Evolutionary conservation across 2,888 invertebrate genomes (phyloP).

Genomic region (Colostygia pectinataria): DNA sequence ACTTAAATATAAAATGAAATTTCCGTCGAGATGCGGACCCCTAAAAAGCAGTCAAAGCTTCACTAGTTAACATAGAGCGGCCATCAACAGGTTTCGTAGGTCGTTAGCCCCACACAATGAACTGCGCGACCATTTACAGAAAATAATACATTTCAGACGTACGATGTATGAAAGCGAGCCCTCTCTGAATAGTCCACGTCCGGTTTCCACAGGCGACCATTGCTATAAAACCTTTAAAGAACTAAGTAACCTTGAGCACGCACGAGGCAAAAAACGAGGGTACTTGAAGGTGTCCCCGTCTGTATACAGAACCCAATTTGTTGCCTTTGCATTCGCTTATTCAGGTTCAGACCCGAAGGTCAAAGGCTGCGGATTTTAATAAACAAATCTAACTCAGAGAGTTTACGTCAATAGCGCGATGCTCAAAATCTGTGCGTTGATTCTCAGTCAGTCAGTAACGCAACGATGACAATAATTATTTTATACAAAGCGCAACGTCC

Average conservation of each 20-base stretch:
- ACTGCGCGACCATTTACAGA: conserved; percentile 14
- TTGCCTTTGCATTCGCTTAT: conserved; percentile 3
- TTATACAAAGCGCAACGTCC: too few species aligned
- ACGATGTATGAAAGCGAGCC: background rate
- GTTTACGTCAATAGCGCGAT: conserved; percentile 1
- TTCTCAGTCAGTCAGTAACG: too few species aligned
- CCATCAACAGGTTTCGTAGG: conserved; percentile 49
- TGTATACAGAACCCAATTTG: conserved; percentile 15
- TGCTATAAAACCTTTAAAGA: background rate
- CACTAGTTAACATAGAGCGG: conserved; percentile 36
- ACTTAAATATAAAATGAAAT: background rate
- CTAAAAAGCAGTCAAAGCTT: conserved; percentile 33
- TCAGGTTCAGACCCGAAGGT: conserved; percentile 2
- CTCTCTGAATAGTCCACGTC: too few species aligned
- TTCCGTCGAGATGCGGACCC: background rate
- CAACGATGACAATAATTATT: too few species aligned
- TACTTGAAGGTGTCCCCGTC: conserved; percentile 16
- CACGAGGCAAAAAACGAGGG: conserved; percentile 6
- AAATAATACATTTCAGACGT: conserved; percentile 5
- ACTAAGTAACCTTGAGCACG: conserved; percentile 1
- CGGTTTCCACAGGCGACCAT: too few species aligned
- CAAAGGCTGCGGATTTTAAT: conserved; percentile 3
- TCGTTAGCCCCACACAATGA: conserved; percentile 45
- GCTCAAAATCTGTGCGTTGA: too few species aligned
- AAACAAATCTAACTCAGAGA: conserved; percentile 2